Evolutionary conservation across 2,113 vertebrate genomes (phyloP).

Genomic region (Lepus europaeus): DNA sequence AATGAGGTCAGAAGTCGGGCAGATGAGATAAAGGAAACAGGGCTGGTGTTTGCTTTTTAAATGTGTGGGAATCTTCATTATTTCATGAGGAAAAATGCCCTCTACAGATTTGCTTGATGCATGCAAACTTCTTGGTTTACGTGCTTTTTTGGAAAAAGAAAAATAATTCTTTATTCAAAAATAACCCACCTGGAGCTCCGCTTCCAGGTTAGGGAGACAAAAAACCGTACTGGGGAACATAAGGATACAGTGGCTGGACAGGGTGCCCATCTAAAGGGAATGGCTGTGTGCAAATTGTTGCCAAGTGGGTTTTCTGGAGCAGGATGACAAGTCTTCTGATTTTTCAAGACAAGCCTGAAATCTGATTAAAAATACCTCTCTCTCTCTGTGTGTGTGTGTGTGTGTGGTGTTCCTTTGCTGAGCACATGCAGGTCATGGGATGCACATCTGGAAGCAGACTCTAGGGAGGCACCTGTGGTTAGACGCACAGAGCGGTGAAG

Average conservation of each 20-base stretch:
- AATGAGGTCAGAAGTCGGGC: not conserved
- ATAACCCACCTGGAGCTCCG: not conserved
- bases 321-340: not conserved
- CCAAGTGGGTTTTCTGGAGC: not conserved
- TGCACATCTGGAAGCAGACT: not conserved
- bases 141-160: not conserved
- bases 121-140: not conserved
- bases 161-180: not conserved
- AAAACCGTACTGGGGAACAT: not conserved
- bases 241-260: not conserved
- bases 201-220: not conserved
- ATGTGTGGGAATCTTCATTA: not conserved
- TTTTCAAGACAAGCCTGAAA: not conserved
- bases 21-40: not conserved
- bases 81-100: not conserved
- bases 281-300: not conserved
- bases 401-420: not conserved
- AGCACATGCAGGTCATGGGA: not conserved
- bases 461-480: not conserved
- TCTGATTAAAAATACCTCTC: not conserved
- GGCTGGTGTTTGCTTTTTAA: not conserved
- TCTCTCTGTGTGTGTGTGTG: not conserved
- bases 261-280: not conserved
- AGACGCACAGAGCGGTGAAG: not conserved
- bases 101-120: not conserved